Evolutionary conservation across 2,888 invertebrate species (phyloP).

Genomic region (Sarcophaga subvicina): DNA sequence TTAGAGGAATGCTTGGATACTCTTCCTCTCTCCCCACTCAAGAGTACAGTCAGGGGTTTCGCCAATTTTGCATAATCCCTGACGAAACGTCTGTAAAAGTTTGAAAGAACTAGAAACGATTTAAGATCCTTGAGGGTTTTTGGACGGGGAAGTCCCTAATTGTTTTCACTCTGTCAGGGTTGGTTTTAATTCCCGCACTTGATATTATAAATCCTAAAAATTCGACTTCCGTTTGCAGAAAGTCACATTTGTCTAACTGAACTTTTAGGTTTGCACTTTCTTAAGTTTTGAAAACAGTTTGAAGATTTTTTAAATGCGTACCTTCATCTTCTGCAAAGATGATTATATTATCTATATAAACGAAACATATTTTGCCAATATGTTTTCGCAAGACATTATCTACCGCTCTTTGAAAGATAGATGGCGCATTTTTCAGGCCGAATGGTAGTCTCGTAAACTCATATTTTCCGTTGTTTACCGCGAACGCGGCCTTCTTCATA

Average conservation of each 20-base stretch:
- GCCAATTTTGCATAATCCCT: constrained; percentile 3
- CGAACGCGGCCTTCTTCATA: too few relatives aligned
- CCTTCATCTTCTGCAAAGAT: background rate
- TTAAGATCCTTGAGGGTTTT: constrained; percentile 2
- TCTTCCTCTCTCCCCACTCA: constrained; percentile 2
- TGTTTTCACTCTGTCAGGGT: constrained; percentile 2
- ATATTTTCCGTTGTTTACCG: background rate
- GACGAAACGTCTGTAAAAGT: constrained; percentile 24
- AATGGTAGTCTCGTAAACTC: background rate
- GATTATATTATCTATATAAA: background rate
- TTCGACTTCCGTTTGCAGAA: too few relatives aligned
- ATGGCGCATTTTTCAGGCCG: too few relatives aligned
- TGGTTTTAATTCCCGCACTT: background rate
- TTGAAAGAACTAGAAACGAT: background rate
- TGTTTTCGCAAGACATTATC: background rate
- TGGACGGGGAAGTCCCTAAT: constrained; percentile 19
- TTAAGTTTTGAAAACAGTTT: background rate
- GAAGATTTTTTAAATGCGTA: background rate
- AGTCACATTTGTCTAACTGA: too few relatives aligned
- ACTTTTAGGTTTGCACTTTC: too few relatives aligned
- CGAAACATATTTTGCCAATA: background rate
- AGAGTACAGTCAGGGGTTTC: background rate
- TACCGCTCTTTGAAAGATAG: background rate
- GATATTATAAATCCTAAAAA: constrained; percentile 16
- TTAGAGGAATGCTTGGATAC: background rate